Percentiles rank a stretch among this genome's conserved stretches.
These are phyloP conservation scores for Ennomos erosarius DNA, from an alignment of 2,888 invertebrate species.

Conservation along the genomic window DNA sequence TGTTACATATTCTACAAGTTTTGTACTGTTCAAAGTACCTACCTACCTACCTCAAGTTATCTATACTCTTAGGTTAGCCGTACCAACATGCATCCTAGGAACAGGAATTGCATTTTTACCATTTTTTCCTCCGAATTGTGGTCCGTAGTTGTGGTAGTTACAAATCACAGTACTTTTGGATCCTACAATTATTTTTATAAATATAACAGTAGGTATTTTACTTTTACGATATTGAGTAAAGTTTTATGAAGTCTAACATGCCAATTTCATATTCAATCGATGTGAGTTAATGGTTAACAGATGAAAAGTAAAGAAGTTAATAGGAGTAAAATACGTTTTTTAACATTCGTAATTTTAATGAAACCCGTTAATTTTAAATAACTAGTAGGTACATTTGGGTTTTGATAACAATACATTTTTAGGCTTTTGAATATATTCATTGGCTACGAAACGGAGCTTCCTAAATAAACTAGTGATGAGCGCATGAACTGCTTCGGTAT, in stretches of 20 bases:
- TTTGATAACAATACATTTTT: constrained; percentile 27
- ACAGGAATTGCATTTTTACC: constrained; percentile 51
- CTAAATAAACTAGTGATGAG: constrained; percentile 26
- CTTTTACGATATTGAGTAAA: constrained; percentile 26
- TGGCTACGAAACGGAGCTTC: constrained; percentile 19
- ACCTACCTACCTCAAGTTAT: constrained; percentile 79
- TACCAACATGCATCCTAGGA: constrained; percentile 68
- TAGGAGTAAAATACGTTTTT: constrained; percentile 21
- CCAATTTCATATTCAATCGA: constrained; percentile 27
- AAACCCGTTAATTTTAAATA: constrained; percentile 20
- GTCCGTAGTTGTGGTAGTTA: constrained; percentile 69
- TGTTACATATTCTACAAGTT: constrained; percentile 73
- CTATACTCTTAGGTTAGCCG: constrained; percentile 72
- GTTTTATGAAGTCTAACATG: constrained; percentile 38
- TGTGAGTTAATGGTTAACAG: constrained; percentile 18
- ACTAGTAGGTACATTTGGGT: constrained; percentile 18
- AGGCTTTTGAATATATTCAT: constrained; percentile 35
- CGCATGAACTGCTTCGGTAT: constrained; percentile 24
- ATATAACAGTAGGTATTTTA: constrained; percentile 50
- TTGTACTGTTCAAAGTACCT: constrained; percentile 85
- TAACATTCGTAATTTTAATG: constrained; percentile 16
- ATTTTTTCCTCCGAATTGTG: constrained; percentile 58
- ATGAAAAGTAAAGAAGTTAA: constrained; percentile 17
- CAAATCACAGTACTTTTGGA: constrained; percentile 78
- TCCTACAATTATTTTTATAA: constrained; percentile 65